A percentile compares a stretch with the other conserved stretches of the same genome.
These are phyloP conservation scores for Lithobates pipiens DNA, from an alignment of 2,797 vertebrate species.

Conservation along the genomic window DNA sequence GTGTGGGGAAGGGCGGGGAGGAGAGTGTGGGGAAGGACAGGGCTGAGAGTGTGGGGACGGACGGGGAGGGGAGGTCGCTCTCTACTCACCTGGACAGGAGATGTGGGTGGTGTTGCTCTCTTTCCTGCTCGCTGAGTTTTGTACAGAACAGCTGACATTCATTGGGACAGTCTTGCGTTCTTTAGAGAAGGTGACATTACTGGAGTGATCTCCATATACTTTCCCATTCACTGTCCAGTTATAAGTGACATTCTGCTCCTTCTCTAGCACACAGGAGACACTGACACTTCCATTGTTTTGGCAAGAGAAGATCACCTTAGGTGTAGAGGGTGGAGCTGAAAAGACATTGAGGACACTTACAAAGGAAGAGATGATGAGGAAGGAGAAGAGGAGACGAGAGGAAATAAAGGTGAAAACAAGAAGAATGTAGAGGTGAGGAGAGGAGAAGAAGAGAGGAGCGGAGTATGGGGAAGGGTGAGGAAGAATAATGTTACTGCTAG, in stretches of 20 bases:
- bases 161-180: background rate
- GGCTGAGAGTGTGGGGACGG: background rate
- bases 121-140: background rate
- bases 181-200: no score
- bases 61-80: no score
- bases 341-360: background rate
- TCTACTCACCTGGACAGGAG: background rate
- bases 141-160: background rate
- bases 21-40: no score
- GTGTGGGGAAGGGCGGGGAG: no score
- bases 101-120: background rate
- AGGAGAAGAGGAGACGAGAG: no score
- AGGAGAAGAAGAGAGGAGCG: no score
- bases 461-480: no score
- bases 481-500: no score
- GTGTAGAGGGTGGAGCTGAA: background rate
- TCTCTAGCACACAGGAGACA: background rate
- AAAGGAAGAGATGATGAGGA: no score
- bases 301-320: background rate
- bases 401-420: no score
- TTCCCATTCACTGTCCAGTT: background rate
- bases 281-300: background rate
- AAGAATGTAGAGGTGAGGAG: no score
- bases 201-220: background rate
- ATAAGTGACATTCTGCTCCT: background rate